phyloP scores from a whole-genome alignment of 2,888 invertebrate genomes.

The Bedellia somnulentella region DNA sequence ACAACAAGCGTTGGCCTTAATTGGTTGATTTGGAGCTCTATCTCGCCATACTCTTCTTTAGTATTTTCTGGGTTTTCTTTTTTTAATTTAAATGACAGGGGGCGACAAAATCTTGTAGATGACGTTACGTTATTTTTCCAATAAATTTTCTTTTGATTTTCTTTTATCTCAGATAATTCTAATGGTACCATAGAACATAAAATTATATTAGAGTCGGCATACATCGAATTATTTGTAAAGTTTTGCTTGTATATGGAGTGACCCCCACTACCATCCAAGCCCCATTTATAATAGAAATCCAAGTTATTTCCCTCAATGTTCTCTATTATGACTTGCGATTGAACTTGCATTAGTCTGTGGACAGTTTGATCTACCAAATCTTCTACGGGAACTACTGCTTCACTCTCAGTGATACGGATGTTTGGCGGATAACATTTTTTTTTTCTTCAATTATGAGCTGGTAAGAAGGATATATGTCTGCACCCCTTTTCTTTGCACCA shows the following conservation, averaged over 20 bases:
- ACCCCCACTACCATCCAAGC: neutral
- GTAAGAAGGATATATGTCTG: neutral
- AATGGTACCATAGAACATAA: neutral
- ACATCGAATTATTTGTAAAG: neutral
- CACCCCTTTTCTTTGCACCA: neutral
- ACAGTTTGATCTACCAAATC: neutral
- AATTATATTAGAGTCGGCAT: neutral
- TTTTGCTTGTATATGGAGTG: slow-evolving; percentile 2
- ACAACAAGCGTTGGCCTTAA: neutral
- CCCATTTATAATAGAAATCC: neutral
- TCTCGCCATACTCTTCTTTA: neutral
- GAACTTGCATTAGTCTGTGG: neutral
- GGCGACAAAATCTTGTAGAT: neutral
- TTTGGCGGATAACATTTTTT: neutral
- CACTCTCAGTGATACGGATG: neutral
- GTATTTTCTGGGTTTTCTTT: neutral
- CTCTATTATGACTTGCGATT: neutral
- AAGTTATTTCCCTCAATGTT: neutral
- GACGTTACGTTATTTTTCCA: neutral
- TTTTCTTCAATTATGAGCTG: neutral
- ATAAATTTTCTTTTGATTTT: neutral
- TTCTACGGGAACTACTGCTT: neutral
- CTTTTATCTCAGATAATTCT: neutral
- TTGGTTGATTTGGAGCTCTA: neutral
- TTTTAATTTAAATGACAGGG: neutral